Base-by-base conservation (phyloP, 2,797 vertebrate species). In the Manis javanica region DNA sequence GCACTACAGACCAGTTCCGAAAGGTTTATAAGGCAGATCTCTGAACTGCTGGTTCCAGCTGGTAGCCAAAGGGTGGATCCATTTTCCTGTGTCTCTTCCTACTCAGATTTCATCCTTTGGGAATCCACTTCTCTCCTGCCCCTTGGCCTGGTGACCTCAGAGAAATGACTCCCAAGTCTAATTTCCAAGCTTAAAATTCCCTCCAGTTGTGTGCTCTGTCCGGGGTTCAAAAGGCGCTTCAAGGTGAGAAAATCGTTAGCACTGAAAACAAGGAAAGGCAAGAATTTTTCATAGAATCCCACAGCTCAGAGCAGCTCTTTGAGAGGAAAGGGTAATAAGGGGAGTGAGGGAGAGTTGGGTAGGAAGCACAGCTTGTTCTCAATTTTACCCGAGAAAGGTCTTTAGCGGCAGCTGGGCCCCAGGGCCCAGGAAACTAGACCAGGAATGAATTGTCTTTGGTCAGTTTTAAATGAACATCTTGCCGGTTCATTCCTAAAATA, bases 221-320 rank as follows among this genome's bases (percentile, higher is more conserved):
- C 98, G 91, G 99, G 99, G 99, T 99, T 98, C 99, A 99, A 99
- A 99, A 99, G 99, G 99, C 99, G 99, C 99, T 99, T 99, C 98
- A 97, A 98, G 98, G 98, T 97, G 98, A 98, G 98, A 98, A 46
- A 97, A 98, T 97, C 92, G 86, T 98, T 23, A 97, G 98, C 94
- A 98, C 95, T 98, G 97, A 97, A 98, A 98, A 96, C 86, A 97
- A 98, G 0, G 42, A 98, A 98, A 98, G 98, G 98, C 97, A 99
- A 99, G 99, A 99, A 99, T 99, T 99, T 99, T 99, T 98, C 98
- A 98, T 85, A 97, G 96, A 98, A 98, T 97, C 97, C 96, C 91
- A 98, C 97, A 97, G 97, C 96, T 97, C 75, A 98, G 98, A 98
- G 98, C 96, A 71, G 95, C 97, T 97, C 94, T 95, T 96, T 86